These are phyloP conservation scores for Ciconia maguari DNA, from an alignment of 2,113 vertebrate species.

Conservation along the genomic window DNA sequence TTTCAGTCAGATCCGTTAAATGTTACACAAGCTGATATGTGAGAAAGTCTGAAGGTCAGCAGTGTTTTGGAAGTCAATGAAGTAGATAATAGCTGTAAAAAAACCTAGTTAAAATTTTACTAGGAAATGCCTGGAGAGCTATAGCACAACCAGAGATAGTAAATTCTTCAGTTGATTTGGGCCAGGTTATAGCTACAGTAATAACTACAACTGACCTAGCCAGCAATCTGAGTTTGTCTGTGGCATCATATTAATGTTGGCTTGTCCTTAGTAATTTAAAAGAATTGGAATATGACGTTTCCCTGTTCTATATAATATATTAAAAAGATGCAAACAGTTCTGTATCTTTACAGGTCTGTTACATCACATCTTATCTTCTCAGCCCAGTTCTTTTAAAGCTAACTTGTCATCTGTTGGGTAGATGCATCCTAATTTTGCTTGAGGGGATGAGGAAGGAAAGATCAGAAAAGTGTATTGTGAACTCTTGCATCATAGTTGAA, in stretches of 20 bases:
- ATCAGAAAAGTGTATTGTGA: not conserved
- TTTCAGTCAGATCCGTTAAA: not conserved
- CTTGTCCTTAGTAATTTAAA: not conserved
- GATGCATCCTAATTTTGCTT: not conserved
- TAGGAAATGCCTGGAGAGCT: not conserved
- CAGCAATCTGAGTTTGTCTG: not conserved
- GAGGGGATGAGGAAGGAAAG: not conserved
- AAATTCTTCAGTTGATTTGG: not conserved
- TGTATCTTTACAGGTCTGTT: not conserved
- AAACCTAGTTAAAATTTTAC: not conserved
- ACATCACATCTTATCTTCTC: not conserved
- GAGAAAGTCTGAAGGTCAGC: not conserved
- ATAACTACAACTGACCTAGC: not conserved
- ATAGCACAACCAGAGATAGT: not conserved
- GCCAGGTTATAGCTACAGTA: not conserved
- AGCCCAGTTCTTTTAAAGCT: not conserved
- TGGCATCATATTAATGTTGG: not conserved
- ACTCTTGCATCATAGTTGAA: not conserved
- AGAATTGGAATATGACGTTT: not conserved
- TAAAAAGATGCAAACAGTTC: not conserved
- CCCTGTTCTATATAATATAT: not conserved
- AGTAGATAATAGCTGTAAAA: not conserved
- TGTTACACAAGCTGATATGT: not conserved
- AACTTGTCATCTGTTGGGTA: not conserved
- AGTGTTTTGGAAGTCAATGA: not conserved